phyloP scores from a whole-genome alignment of 2,113 vertebrate genomes.

The Ramphastos sulfuratus region DNA sequence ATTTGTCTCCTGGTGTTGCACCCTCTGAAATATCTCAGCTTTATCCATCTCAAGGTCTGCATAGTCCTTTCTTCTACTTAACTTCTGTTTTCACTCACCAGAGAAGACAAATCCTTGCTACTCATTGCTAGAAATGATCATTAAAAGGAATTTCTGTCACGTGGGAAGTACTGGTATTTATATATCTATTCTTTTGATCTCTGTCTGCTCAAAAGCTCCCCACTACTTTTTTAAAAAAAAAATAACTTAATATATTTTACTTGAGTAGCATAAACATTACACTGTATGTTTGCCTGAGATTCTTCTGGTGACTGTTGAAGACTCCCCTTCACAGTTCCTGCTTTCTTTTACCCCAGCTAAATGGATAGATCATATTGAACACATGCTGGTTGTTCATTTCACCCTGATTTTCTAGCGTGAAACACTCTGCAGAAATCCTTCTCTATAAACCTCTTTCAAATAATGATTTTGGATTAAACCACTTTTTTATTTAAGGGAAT shows the following conservation, averaged over 20 bases:
- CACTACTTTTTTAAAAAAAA: background rate
- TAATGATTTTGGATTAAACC: background rate
- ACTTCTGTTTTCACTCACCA: background rate
- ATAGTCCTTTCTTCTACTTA: background rate
- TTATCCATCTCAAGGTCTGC: background rate
- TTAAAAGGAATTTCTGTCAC: background rate
- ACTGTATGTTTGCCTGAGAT: background rate
- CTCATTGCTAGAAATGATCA: background rate
- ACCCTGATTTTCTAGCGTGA: background rate
- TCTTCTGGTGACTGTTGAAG: background rate
- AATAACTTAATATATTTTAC: background rate
- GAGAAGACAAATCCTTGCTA: background rate
- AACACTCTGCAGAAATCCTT: background rate
- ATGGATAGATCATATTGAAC: background rate
- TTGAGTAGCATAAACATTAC: background rate
- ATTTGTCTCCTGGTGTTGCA: background rate
- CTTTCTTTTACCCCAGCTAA: background rate
- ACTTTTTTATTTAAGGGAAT: background rate
- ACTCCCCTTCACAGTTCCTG: background rate
- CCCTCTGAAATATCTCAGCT: background rate
- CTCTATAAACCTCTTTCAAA: background rate
- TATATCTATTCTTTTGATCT: background rate
- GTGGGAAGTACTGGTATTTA: background rate
- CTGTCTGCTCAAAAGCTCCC: rapidly evolving
- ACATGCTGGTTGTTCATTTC: background rate